Evolutionary conservation across 2,113 vertebrate genomes (phyloP).

Genomic region (Felis catus): F.catus_Fca126_mat1.0 CM031415.1:46226501-46227000

Average conservation of each 20-base stretch:
- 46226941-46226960: background rate
- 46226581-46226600: background rate
- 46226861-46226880: background rate
- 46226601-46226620: background rate
- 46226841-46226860: background rate
- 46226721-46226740: background rate
- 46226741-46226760: background rate
- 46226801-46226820: background rate
- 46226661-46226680: background rate
- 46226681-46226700: background rate
- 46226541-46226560: background rate
- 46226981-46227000: background rate
- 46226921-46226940: background rate
- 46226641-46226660: background rate
- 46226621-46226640: background rate
- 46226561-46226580: background rate
- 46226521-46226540: background rate
- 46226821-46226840: background rate
- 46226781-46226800: background rate
- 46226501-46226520: background rate
- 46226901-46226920: background rate
- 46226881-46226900: background rate
- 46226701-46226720: background rate
- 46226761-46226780: background rate
- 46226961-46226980: background rate